Conservation (phyloP, 2,113 vertebrate species). For the Todiramphus saurophagus region DNA sequence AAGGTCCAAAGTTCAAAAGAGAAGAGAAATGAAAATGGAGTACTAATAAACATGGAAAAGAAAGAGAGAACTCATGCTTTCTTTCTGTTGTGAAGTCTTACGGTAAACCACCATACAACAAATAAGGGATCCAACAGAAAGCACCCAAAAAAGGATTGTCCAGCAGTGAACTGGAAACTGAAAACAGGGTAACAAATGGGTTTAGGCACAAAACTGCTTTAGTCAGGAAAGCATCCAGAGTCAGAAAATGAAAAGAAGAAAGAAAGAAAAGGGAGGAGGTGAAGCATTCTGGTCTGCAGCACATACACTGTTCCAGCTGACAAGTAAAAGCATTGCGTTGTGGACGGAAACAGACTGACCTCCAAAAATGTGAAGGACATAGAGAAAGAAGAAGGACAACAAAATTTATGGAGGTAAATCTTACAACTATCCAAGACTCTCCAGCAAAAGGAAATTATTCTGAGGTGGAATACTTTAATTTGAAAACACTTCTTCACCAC, state of each 20-base stretch:
- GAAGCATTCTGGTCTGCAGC: not conserved
- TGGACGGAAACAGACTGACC: not conserved
- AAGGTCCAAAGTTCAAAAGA: not conserved
- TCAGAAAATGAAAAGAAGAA: not conserved
- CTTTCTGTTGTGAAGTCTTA: not conserved
- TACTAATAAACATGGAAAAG: not conserved
- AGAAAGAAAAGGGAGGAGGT: not conserved
- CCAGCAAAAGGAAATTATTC: not conserved
- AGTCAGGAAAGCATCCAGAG: not conserved
- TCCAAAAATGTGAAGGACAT: not conserved
- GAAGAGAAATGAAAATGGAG: not conserved
- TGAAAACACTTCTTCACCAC: not conserved
- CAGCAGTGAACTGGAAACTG: not conserved
- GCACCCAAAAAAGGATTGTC: not conserved
- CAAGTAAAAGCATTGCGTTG: not conserved
- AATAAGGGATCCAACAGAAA: not conserved
- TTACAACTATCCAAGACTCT: not conserved
- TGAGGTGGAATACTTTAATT: not conserved
- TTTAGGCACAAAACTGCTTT: not conserved
- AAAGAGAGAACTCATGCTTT: not conserved
- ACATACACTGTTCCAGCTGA: rapidly evolving
- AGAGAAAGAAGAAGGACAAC: not conserved
- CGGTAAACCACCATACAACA: not conserved
- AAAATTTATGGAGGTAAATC: not conserved
- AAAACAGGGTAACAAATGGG: not conserved